phyloP scores from a whole-genome alignment of 2,797 vertebrate genomes.

The Cyprinodon diabolis region DNA sequence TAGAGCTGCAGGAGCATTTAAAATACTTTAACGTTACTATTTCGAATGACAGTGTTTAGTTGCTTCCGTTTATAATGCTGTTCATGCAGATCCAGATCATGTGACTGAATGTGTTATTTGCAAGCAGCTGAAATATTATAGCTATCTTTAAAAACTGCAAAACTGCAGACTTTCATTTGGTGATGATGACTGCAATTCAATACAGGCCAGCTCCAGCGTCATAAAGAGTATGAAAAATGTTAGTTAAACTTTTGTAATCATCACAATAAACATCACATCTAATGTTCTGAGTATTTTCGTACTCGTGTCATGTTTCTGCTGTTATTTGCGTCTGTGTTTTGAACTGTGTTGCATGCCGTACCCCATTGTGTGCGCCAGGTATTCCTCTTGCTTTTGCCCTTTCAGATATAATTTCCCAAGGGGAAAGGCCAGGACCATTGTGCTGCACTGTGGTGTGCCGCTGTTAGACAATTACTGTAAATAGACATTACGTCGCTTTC shows the following conservation, averaged over 20 bases:
- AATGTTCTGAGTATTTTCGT: not conserved
- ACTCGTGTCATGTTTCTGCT: constrained; percentile 1
- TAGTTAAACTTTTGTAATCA: not conserved
- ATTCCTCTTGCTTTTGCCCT: constrained; percentile 37
- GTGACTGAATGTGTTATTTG: not conserved
- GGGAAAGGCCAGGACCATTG: constrained; percentile 21
- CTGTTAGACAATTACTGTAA: constrained; percentile 50
- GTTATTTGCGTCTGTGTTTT: not conserved
- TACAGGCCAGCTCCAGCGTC: not conserved
- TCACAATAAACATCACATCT: not conserved
- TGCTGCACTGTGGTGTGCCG: constrained; percentile 29
- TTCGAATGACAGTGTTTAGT: no score
- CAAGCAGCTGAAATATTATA: constrained; percentile 5
- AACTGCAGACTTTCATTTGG: not conserved
- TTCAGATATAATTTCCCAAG: constrained; percentile 54
- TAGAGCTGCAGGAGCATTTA: no score
- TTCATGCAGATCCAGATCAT: no score
- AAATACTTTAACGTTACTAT: no score
- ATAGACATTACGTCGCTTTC: constrained; percentile 39
- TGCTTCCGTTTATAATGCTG: no score
- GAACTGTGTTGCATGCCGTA: constrained; percentile 3
- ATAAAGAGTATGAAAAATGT: not conserved
- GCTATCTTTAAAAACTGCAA: not conserved
- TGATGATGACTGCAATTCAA: not conserved
- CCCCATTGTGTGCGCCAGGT: constrained; percentile 22